Conservation (phyloP, 2,113 vertebrate genomes). For the Bucco capensis region DNA sequence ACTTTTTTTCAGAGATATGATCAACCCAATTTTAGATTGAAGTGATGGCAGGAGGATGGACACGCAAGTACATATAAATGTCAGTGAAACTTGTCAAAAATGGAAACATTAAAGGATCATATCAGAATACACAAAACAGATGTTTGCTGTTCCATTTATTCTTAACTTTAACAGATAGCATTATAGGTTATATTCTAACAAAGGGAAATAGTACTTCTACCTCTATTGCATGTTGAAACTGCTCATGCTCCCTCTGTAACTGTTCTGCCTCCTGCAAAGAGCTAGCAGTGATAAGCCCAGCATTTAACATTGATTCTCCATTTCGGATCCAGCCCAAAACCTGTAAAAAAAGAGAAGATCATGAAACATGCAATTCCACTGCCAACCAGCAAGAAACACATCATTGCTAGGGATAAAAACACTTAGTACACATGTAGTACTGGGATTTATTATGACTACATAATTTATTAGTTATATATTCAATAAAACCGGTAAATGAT, state of each 20-base stretch:
- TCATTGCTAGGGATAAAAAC: not conserved
- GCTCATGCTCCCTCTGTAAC: constrained; percentile 95
- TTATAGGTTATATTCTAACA: not conserved
- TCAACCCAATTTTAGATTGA: not conserved
- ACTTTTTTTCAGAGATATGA: not conserved
- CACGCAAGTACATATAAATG: not conserved
- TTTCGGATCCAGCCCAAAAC: constrained; percentile 98
- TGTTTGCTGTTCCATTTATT: not conserved
- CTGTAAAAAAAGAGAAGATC: constrained; percentile 63
- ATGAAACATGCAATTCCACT: not conserved
- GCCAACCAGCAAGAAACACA: not conserved
- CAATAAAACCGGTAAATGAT: not conserved
- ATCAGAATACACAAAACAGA: not conserved
- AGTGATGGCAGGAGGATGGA: not conserved
- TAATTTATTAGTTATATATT: not conserved
- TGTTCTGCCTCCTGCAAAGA: constrained; percentile 97
- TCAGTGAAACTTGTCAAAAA: not conserved
- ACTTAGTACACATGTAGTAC: not conserved
- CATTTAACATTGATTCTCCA: constrained; percentile 97
- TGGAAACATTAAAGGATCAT: not conserved
- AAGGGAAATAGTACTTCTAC: constrained; percentile 63
- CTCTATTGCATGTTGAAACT: constrained; percentile 99
- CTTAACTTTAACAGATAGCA: not conserved
- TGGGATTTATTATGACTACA: not conserved
- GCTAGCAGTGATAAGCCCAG: constrained; percentile 95